Evolutionary conservation across 2,797 vertebrate species (phyloP).

Genomic region (Ciconia nigra): DNA sequence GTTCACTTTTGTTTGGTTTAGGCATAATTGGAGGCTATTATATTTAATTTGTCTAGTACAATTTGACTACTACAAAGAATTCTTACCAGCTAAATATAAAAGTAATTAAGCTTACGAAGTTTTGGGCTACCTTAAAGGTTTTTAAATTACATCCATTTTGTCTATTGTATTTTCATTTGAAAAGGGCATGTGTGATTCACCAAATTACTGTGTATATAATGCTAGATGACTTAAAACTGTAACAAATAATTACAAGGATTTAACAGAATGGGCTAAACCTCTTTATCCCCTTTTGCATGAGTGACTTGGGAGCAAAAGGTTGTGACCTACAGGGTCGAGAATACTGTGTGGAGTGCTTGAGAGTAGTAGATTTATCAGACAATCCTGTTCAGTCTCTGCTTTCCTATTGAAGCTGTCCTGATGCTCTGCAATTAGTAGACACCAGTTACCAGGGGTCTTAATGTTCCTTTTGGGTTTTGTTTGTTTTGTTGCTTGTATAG

Average conservation of each 20-base stretch:
- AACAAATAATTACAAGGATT: conserved; percentile 57
- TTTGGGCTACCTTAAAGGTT: not conserved
- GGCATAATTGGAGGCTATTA: not conserved
- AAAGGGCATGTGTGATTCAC: not conserved
- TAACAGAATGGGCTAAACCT: conserved; percentile 31
- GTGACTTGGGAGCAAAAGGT: conserved; percentile 58
- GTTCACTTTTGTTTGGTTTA: not conserved
- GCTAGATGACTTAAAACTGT: conserved; percentile 40
- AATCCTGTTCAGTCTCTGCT: conserved; percentile 35
- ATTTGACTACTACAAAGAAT: not conserved
- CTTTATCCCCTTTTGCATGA: conserved; percentile 46
- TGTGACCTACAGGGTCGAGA: conserved; percentile 38
- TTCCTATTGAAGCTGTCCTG: conserved; percentile 29
- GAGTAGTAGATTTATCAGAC: conserved; percentile 45
- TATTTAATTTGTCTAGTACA: not conserved
- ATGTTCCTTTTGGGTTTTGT: conserved; percentile 57
- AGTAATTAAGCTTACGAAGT: not conserved
- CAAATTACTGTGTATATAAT: not conserved
- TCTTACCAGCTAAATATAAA: not conserved
- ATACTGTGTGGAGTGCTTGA: conserved; percentile 44
- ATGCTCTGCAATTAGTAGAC: conserved; percentile 55
- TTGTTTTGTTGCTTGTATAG: conserved; percentile 62
- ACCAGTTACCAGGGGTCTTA: conserved; percentile 49
- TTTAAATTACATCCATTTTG: not conserved
- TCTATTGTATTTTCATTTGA: not conserved